These are phyloP conservation scores for Pluvialis apricaria DNA, from an alignment of 2,113 vertebrate genomes.

Conservation along the genomic window DNA sequence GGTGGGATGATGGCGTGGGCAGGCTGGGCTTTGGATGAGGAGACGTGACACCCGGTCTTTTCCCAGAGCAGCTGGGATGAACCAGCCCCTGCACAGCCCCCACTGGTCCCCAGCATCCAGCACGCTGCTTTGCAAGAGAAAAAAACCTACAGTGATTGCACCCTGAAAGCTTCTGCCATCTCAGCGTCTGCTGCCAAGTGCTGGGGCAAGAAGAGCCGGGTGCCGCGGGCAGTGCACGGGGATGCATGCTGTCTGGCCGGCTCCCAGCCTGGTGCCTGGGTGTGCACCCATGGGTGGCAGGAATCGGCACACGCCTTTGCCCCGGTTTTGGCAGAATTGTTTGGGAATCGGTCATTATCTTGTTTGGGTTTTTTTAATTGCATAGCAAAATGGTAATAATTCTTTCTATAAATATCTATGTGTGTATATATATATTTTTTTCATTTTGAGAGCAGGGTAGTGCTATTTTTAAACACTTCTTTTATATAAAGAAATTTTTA, in stretches of 20 bases:
- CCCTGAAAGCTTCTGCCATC: background rate
- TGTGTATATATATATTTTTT: slow-evolving; percentile 2
- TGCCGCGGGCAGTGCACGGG: rapidly evolving
- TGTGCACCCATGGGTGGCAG: background rate
- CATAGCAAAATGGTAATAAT: slow-evolving; percentile 11
- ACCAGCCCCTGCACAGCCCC: background rate
- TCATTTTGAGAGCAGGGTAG: slow-evolving; percentile 20
- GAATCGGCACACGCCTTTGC: background rate
- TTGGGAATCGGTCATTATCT: background rate
- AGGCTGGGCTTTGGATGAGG: background rate
- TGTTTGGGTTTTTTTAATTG: background rate
- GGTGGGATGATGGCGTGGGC: background rate
- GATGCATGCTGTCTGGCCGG: background rate
- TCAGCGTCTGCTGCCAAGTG: background rate
- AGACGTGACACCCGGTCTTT: background rate
- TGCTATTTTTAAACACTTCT: slow-evolving; percentile 50
- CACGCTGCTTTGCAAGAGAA: background rate
- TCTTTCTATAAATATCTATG: slow-evolving; percentile 16
- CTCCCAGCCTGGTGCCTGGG: background rate
- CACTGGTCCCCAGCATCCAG: background rate
- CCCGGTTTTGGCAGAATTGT: background rate
- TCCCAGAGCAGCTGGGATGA: background rate
- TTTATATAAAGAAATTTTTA: slow-evolving; percentile 42
- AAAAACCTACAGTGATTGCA: background rate
- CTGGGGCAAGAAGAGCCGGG: background rate